Conservation (phyloP, 2,888 invertebrate species). For the Girardia tigrina region DNA sequence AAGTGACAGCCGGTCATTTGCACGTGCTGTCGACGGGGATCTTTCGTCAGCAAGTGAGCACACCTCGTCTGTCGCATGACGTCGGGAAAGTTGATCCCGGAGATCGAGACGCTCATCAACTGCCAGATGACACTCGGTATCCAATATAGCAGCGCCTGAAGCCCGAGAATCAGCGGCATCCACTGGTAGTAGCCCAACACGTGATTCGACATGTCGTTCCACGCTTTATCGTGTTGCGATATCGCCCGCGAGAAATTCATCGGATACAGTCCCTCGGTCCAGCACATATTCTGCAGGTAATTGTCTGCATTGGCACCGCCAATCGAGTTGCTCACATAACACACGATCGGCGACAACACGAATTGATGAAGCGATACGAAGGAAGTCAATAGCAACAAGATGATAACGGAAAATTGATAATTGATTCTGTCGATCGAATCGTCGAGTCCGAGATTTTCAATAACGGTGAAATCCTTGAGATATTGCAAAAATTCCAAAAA, state of each 20-base stretch:
- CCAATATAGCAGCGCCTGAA: neutral
- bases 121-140: neutral
- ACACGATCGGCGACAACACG: neutral
- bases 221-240: neutral
- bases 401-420: neutral
- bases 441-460: conserved; percentile 3
- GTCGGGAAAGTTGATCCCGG: neutral
- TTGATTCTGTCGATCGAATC: neutral
- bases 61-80: neutral
- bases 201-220: neutral
- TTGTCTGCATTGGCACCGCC: neutral
- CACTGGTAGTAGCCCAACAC: neutral
- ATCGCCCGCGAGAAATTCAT: neutral
- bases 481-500: conserved; percentile 1
- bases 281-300: conserved; percentile 15
- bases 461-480: neutral
- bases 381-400: neutral
- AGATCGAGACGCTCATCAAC: neutral
- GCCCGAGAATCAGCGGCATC: neutral
- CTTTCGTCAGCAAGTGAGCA: neutral
- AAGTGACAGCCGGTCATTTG: neutral
- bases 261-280: neutral
- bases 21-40: neutral
- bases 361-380: neutral
- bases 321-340: neutral